Evolutionary conservation across 37 sponge, comb jelly and placozoan genomes (phyloP).

Genomic region (Axinella damicornis): DNA sequence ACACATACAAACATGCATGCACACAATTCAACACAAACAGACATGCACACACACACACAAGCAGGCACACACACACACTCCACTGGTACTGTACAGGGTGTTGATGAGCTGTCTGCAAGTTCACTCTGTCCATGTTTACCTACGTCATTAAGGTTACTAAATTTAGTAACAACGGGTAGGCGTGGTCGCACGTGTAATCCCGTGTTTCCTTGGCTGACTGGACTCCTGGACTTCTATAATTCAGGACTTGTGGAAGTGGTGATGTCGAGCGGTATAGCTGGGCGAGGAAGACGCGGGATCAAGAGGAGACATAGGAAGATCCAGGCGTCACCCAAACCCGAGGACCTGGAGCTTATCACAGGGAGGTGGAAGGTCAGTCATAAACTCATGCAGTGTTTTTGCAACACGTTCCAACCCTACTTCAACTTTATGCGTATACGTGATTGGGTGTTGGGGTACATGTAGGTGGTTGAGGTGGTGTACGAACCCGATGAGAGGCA

Average conservation of each 20-base stretch:
- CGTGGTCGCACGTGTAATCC: no score
- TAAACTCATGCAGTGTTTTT: background rate
- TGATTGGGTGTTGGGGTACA: no score
- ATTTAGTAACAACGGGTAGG: no score
- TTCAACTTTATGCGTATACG: no score
- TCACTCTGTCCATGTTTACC: constrained; percentile 6
- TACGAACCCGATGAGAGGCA: background rate
- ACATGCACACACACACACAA: background rate
- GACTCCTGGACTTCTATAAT: no score
- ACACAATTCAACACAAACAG: background rate
- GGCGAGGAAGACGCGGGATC: background rate
- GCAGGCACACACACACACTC: background rate
- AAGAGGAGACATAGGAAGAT: background rate
- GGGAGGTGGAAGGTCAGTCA: constrained; percentile 49
- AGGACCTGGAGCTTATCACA: constrained; percentile 34
- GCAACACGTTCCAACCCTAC: no score
- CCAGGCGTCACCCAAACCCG: background rate
- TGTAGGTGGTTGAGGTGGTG: no score
- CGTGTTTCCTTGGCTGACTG: no score
- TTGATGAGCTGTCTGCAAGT: background rate
- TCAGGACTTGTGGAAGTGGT: no score
- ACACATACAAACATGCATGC: background rate
- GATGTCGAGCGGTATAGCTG: no score
- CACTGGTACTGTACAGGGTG: background rate
- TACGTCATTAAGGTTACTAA: no score